Conservation (phyloP, 2,113 vertebrate species). For the Cebus imitator region DNA sequence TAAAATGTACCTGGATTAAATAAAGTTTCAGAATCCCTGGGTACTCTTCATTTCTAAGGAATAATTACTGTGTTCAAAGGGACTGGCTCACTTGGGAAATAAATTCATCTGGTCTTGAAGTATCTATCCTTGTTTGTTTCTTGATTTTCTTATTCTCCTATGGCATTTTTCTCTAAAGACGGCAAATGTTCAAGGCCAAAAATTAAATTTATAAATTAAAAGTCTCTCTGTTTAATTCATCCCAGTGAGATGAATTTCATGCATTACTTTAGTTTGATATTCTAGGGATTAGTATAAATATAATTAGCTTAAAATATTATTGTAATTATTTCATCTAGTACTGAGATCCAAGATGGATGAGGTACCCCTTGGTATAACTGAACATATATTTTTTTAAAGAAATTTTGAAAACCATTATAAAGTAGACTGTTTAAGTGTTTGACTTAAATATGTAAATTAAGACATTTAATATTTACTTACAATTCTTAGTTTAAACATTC, state of each 20-base stretch:
- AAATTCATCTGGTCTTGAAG: slow-evolving; percentile 33
- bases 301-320: background rate
- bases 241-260: background rate
- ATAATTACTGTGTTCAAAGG: slow-evolving; percentile 48
- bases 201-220: background rate
- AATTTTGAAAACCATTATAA: background rate
- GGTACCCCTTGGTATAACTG: background rate
- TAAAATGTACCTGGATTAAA: background rate
- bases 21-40: slow-evolving; percentile 33
- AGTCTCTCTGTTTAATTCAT: background rate
- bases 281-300: background rate
- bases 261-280: background rate
- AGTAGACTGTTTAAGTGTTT: background rate
- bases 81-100: slow-evolving; percentile 42
- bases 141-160: slow-evolving; percentile 41
- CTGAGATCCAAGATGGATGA: background rate
- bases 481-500: background rate
- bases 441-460: background rate
- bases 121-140: slow-evolving; percentile 49
- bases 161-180: background rate
- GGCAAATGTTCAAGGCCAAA: background rate
- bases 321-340: background rate
- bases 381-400: background rate
- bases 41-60: slow-evolving; percentile 8
- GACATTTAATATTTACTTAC: slow-evolving; percentile 1